A percentile compares a stretch with the other conserved stretches of the same genome.
phyloP scores from a whole-genome alignment of 2,113 vertebrate species.

The Amphilophus citrinellus region DNA sequence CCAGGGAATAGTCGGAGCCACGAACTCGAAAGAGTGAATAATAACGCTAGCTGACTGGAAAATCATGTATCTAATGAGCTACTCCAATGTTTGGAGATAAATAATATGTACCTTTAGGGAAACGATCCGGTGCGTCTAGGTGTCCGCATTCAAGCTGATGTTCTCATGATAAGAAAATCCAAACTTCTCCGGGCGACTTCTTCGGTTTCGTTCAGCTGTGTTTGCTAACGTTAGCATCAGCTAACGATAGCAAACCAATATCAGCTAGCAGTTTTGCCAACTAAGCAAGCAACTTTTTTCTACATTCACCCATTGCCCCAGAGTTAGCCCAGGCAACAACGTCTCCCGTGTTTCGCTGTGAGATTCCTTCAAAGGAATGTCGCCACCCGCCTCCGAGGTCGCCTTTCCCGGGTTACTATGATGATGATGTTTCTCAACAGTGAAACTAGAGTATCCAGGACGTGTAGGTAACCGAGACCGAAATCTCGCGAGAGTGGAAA shows the following conservation, averaged over 20 bases:
- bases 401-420: slow-evolving; percentile 76
- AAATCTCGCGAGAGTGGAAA: slow-evolving; percentile 66
- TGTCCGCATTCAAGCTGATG: slow-evolving; percentile 39
- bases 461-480: slow-evolving; percentile 43
- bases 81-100: background rate
- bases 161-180: slow-evolving; percentile 29
- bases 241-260: slow-evolving; percentile 60
- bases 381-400: slow-evolving; percentile 42
- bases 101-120: slow-evolving; percentile 50
- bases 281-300: slow-evolving; percentile 65
- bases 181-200: slow-evolving; percentile 55
- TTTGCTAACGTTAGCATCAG: slow-evolving; percentile 72
- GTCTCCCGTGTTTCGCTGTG: background rate
- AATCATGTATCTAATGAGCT: slow-evolving; percentile 11
- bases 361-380: slow-evolving; percentile 19
- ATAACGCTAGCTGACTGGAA: slow-evolving; percentile 42
- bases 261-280: slow-evolving; percentile 55
- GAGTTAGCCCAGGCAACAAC: background rate
- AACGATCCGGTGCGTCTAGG: slow-evolving; percentile 5
- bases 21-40: slow-evolving; percentile 51
- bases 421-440: slow-evolving; percentile 65
- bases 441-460: slow-evolving; percentile 72
- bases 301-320: slow-evolving; percentile 30
- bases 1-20: slow-evolving; percentile 61
- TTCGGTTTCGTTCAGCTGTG: slow-evolving; percentile 59